phyloP scores from a whole-genome alignment of 2,797 vertebrate species.

The Acipenser oxyrinchus region DNA sequence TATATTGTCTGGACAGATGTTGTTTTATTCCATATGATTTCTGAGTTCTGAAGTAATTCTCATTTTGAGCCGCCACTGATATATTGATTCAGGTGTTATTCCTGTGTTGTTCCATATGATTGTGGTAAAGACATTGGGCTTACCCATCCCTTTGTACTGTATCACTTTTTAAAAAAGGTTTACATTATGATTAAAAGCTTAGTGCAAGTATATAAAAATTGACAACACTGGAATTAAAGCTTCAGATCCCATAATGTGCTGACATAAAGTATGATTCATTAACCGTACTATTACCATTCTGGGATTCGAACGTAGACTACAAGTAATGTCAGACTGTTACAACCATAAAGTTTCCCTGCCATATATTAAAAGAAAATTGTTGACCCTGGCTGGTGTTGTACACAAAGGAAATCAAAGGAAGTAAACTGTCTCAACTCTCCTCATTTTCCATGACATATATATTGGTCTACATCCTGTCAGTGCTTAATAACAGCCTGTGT shows the following conservation, averaged over 20 bases:
- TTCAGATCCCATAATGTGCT: slow-evolving; percentile 20
- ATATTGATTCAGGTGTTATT: too few species aligned
- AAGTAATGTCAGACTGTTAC: too few species aligned
- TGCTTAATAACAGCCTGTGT: neutral
- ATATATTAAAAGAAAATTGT: too few species aligned
- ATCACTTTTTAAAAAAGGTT: too few species aligned
- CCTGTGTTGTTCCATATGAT: neutral
- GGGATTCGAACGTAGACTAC: too few species aligned
- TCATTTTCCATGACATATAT: neutral
- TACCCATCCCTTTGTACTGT: neutral
- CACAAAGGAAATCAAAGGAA: too few species aligned
- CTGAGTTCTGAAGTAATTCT: too few species aligned
- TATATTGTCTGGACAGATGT: too few species aligned
- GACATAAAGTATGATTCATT: slow-evolving; percentile 24
- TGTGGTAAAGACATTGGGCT: neutral
- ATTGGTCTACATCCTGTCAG: neutral
- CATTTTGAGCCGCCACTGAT: too few species aligned
- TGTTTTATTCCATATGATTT: too few species aligned
- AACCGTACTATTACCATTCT: neutral
- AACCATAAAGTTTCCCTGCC: too few species aligned
- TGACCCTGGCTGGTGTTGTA: too few species aligned
- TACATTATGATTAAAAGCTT: slow-evolving; percentile 14
- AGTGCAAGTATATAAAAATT: slow-evolving; percentile 21
- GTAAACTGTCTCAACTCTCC: neutral
- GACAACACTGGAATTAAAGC: slow-evolving; percentile 16